Percentiles rank a stretch among this genome's conserved stretches.
These are phyloP conservation scores for Haliaeetus leucogaster DNA, from an alignment of 2,113 vertebrate species.

Conservation along the genomic window DNA sequence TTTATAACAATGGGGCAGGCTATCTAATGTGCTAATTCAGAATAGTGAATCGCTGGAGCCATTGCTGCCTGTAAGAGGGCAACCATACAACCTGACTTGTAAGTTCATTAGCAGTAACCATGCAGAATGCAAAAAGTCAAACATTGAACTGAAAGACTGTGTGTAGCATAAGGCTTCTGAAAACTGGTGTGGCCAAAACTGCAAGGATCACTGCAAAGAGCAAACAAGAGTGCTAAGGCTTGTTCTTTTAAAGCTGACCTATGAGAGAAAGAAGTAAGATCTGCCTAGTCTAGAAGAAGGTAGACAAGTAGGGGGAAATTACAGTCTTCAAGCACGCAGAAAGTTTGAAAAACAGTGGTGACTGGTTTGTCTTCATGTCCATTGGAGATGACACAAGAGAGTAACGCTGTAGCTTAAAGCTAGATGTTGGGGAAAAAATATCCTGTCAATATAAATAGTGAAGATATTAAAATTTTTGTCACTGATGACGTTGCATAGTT, in stretches of 20 bases:
- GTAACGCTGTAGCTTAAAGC: background rate
- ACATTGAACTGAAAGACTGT: background rate
- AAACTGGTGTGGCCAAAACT: background rate
- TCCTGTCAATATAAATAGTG: background rate
- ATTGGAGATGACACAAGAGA: background rate
- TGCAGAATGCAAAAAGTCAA: background rate
- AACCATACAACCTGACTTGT: background rate
- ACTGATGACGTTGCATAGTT: background rate
- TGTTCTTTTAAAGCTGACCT: background rate
- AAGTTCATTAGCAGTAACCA: background rate
- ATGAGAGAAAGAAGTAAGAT: background rate
- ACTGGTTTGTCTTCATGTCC: background rate
- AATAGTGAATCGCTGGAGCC: background rate
- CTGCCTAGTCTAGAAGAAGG: background rate
- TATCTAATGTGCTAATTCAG: background rate
- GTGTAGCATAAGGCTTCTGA: background rate
- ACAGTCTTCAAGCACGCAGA: background rate
- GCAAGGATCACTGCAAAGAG: background rate
- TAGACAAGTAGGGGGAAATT: background rate
- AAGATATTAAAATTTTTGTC: background rate
- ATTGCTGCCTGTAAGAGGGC: background rate
- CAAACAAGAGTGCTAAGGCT: background rate
- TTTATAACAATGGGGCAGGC: background rate
- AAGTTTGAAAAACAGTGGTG: background rate
- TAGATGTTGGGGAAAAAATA: background rate